Base-by-base conservation (phyloP, 2,113 vertebrate genomes). In the Chaenogobius annularis region DNA sequence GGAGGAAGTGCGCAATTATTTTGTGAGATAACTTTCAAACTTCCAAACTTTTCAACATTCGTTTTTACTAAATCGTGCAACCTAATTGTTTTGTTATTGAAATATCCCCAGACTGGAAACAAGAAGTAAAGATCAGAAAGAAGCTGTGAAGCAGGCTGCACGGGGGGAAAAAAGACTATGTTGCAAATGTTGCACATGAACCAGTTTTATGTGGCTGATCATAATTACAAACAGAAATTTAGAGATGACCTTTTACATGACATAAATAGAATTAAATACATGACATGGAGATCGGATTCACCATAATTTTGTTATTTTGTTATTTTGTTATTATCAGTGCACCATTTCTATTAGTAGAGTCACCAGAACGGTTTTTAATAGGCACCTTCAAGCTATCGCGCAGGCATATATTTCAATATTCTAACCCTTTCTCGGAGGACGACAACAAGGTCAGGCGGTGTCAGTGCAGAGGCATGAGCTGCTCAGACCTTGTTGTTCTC, bases 401-500 rank as follows among this genome's bases (percentile, higher is more conserved):
- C 67, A 67, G 54, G 35, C 22, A 52, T 19, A 17, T 63, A 73
- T 77, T 14, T 70, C 17, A 67, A 35, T 67, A 9, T 0, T 23
- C 14, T n/a, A 10, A 63, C 15, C 2, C 26, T 58, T 58, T 10
- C 8, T 64, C 12, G 72, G 61, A 79, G 74, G 72, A 78, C 77
- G 75, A 23, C 59, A 10, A 23, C 59, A 68, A 75, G 75, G 84
- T 82, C 69, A 67, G 50, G 47, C 20, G 63, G 12, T 31, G 69
- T 59, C 17, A 7, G 44, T 11, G 72, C 10, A 10, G 78, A 52
- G 10, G 26, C 64, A 15, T 43, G 61, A 58, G 72, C 74, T 26
- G 46, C 47, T 22, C 59, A 46, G 43, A 46, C 58, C 50, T 20
- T 68, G 55, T 67, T 56, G 20, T 76, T 68, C 70, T 65, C 15